Evolutionary conservation across 2,888 invertebrate genomes (phyloP).

Genomic region (Lypha dubia): DNA sequence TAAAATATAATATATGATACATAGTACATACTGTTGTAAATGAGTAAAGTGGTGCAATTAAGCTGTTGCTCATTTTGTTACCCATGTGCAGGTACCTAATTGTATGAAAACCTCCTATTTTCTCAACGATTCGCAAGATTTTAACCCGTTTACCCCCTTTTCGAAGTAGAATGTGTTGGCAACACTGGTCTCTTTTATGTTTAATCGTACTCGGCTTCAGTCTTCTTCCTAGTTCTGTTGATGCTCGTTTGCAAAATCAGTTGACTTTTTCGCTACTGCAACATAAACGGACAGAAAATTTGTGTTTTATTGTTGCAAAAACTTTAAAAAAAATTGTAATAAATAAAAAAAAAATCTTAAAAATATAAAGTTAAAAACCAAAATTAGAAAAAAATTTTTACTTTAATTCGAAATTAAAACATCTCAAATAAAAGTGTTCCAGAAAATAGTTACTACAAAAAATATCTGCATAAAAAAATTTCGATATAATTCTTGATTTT

Average conservation of each 20-base stretch:
- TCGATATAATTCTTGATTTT: constrained; percentile 76
- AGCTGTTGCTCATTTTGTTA: too few relatives aligned
- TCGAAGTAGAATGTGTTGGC: constrained; percentile 16
- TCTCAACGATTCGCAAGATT: too few relatives aligned
- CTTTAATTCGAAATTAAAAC: constrained; percentile 78
- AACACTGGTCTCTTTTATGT: constrained; percentile 67
- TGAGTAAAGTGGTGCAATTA: too few relatives aligned
- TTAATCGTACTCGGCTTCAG: constrained; percentile 77
- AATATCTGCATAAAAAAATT: constrained; percentile 73
- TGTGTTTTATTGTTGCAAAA: constrained; percentile 81
- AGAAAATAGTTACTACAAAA: constrained; percentile 71
- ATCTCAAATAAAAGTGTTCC: constrained; percentile 64
- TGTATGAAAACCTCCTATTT: too few relatives aligned
- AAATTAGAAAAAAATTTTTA: constrained; percentile 77
- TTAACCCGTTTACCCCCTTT: constrained; percentile 33
- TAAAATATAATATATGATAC: too few relatives aligned
- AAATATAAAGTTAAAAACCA: constrained; percentile 78
- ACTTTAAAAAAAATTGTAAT: constrained; percentile 77
- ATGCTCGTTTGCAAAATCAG: constrained; percentile 82
- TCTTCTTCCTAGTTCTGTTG: constrained; percentile 81
- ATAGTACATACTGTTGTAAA: too few relatives aligned
- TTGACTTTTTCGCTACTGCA: constrained; percentile 80
- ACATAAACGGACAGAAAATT: constrained; percentile 80
- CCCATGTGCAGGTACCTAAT: too few relatives aligned
- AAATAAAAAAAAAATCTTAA: constrained; percentile 79